phyloP scores from a whole-genome alignment of 2,888 invertebrate genomes.

The Pseudococcus viburni region DNA sequence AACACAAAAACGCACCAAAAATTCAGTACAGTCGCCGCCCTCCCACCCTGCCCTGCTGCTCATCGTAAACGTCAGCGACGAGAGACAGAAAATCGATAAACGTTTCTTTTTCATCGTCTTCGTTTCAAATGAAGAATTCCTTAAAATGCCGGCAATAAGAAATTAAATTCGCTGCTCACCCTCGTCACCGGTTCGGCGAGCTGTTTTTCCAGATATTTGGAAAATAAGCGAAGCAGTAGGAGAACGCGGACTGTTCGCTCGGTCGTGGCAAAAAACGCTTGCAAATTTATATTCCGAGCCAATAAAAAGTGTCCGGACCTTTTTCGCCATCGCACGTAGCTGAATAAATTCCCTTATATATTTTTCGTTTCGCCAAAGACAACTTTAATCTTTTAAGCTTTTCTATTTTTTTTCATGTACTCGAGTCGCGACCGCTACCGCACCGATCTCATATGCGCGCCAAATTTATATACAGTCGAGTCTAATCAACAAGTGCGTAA shows the following conservation, averaged over 20 bases:
- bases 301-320: background rate
- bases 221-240: background rate
- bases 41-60: background rate
- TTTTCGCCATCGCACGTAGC: background rate
- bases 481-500: constrained; percentile 31
- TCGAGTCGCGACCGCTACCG: background rate
- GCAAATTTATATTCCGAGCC: constrained; percentile 1
- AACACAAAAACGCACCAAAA: constrained; percentile 3
- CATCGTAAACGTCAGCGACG: constrained; percentile 5
- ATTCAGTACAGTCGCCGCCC: background rate
- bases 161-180: constrained; percentile 24
- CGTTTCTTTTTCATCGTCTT: constrained; percentile 23
- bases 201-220: background rate
- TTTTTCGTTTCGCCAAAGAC: background rate
- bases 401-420: background rate
- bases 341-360: background rate
- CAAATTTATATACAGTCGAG: background rate
- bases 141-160: constrained; percentile 35
- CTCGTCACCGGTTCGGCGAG: background rate
- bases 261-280: background rate
- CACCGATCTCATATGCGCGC: constrained; percentile 11
- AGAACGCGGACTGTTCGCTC: background rate
- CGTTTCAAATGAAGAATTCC: constrained; percentile 33
- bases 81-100: constrained; percentile 35
- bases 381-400: constrained; percentile 26